Evolutionary conservation across 2,113 vertebrate species (phyloP), one percentile per base, ranked within the genome.

Genomic region (Barnardius zonarius): DNA sequence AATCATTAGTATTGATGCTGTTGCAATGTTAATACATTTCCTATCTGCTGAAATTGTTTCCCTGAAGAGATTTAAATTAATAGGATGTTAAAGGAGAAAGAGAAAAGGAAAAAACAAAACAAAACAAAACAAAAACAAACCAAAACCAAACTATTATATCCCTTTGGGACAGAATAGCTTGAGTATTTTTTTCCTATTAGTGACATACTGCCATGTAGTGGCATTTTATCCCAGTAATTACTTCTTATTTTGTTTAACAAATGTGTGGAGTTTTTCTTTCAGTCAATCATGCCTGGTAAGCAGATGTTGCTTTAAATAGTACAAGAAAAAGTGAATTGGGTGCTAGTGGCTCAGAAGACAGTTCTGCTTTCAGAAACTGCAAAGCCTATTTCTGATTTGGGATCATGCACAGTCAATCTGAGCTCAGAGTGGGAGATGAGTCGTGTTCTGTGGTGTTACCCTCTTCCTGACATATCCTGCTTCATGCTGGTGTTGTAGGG

Each of bases 361-460:
- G 17, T 46, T 80, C 67, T 82, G 1, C 46, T 80, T 83, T 79
- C 63, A 77, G 86, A 74, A 78, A 41, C 37, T 67, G 81, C 66
- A 86, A 94, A 90, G 19, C 10, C 57, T 63, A 17, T 88, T 93
- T 83, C 68, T 86, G 68, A 35, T 80, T n/a, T 63, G 31, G 37
- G 24, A 61, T 6, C 28, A 13, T 8, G 20, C 10, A 62, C 12
- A 37, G 20, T 51, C 63, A 51, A 1, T 24, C 19, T 33, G 37
- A 74, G 41, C 24, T 93, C 64, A 52, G 85, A 76, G 59, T 33
- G 41, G 63, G 44, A 85, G 41, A 57, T 31, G 25, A 90, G 49
- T 27, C 22, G 20, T 41, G 31, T 66, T 62, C 63, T 39, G 44
- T 0, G 0, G 22, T 2, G 1, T 46, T 70, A 4, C 25, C 57